These are phyloP conservation scores for Fistularia tabacaria DNA, from an alignment of 2,797 vertebrate species.

Conservation along the genomic window DNA sequence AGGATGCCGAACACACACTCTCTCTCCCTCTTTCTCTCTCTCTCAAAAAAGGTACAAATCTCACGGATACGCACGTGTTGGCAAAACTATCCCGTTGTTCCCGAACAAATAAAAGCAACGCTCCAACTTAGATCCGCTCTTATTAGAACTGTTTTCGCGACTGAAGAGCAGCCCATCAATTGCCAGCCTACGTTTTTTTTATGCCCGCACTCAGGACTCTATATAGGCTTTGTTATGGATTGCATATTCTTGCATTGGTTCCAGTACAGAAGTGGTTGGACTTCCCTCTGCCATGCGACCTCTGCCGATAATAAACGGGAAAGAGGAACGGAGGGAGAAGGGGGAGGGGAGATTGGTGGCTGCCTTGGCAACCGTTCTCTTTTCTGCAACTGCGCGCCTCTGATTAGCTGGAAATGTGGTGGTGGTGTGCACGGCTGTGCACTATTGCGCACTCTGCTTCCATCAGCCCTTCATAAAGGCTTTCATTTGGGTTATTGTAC, in stretches of 20 bases:
- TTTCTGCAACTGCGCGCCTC: slow-evolving; percentile 76
- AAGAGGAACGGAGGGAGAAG: slow-evolving; percentile 67
- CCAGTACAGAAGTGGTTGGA: slow-evolving; percentile 72
- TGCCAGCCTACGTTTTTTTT: slow-evolving; percentile 25
- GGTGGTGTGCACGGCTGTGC: slow-evolving; percentile 64
- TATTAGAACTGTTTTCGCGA: slow-evolving; percentile 4
- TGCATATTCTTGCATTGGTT: slow-evolving; percentile 75
- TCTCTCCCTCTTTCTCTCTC: slow-evolving; percentile 20
- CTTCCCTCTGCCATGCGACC: slow-evolving; percentile 82
- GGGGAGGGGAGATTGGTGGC: slow-evolving; percentile 75
- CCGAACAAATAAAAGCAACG: slow-evolving; percentile 44
- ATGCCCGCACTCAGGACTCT: slow-evolving; percentile 58
- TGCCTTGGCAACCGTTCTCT: slow-evolving; percentile 77
- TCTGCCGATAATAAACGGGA: slow-evolving; percentile 83
- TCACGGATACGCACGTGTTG: slow-evolving; percentile 62
- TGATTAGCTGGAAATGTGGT: slow-evolving; percentile 76
- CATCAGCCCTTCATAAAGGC: slow-evolving; percentile 63
- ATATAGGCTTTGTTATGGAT: slow-evolving; percentile 71
- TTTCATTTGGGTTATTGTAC: slow-evolving; percentile 70
- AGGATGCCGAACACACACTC: slow-evolving; percentile 53
- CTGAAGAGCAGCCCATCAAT: slow-evolving; percentile 4
- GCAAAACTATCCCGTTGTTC: slow-evolving; percentile 57
- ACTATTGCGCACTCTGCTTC: slow-evolving; percentile 62
- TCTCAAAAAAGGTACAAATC: slow-evolving; percentile 17
- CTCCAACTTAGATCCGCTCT: slow-evolving; percentile 62